Evolutionary conservation across 2,888 invertebrate species (phyloP).

Genomic region (Drosophila paracracens): DNA sequence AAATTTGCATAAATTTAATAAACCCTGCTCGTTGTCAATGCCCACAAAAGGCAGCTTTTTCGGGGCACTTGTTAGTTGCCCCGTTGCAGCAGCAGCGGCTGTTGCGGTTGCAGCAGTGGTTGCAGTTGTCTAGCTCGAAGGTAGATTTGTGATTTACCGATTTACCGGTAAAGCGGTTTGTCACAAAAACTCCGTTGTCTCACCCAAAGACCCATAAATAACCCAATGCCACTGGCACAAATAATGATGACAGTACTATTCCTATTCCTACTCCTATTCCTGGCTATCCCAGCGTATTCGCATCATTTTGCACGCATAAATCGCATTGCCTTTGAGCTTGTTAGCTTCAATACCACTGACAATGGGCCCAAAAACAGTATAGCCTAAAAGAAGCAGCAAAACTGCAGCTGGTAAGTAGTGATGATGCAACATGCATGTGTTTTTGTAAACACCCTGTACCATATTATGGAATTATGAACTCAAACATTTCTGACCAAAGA

Average conservation of each 20-base stretch:
- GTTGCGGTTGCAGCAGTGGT: constrained; percentile 21
- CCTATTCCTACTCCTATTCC: constrained; percentile 16
- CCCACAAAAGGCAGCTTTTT: constrained; percentile 63
- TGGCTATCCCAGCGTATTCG: constrained; percentile 46
- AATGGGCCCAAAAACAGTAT: constrained; percentile 38
- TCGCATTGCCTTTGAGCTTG: constrained; percentile 62
- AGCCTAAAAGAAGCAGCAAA: constrained; percentile 7
- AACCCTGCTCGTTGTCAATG: constrained; percentile 67
- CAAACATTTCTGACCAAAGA: neutral
- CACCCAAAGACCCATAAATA: constrained; percentile 84
- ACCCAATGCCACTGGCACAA: constrained; percentile 76
- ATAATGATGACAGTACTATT: constrained; percentile 70
- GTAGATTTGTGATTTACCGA: constrained; percentile 78
- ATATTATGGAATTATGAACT: neutral
- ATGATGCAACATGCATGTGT: neutral
- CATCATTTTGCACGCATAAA: constrained; percentile 80
- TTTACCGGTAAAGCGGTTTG: constrained; percentile 81
- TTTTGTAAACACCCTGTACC: neutral
- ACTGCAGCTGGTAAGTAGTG: constrained; percentile 4
- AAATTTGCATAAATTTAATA: constrained; percentile 81
- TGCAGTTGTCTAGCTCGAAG: constrained; percentile 43
- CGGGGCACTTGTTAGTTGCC: constrained; percentile 64
- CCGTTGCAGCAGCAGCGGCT: constrained; percentile 28
- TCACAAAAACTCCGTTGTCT: constrained; percentile 79
- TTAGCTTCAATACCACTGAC: constrained; percentile 56